A percentile compares a stretch with the other conserved stretches of the same genome.
phyloP scores from a whole-genome alignment of 2,888 invertebrate genomes.

The Timema podura region DNA sequence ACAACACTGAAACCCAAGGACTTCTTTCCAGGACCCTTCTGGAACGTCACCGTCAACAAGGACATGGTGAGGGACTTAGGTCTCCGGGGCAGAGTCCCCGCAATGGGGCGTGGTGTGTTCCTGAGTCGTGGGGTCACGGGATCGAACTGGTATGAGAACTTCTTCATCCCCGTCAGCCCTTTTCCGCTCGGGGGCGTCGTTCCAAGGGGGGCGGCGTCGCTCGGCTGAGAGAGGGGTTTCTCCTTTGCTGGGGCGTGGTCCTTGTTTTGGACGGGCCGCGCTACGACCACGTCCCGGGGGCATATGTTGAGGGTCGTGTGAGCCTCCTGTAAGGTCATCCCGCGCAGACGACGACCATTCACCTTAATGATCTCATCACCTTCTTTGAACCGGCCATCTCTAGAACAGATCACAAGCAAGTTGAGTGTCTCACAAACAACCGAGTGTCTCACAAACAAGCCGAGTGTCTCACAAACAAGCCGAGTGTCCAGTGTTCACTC shows the following conservation, averaged over 20 bases:
- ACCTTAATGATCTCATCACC: conserved; percentile 89
- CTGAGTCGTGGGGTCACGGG: conserved; percentile 25
- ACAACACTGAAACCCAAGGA: conserved; percentile 88
- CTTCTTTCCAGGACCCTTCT: conserved; percentile 79
- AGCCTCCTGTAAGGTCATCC: conserved; percentile 63
- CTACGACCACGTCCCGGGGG: conserved; percentile 42
- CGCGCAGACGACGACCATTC: conserved; percentile 75
- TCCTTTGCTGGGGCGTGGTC: conserved; percentile 2
- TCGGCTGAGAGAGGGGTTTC: background rate
- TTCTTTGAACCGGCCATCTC: conserved; percentile 74
- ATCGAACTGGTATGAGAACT: conserved; percentile 43
- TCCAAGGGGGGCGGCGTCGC: too few species aligned
- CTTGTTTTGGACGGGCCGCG: too few species aligned
- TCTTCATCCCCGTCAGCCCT: conserved; percentile 46
- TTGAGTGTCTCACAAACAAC: too few species aligned
- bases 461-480: too few species aligned
- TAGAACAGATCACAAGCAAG: conserved; percentile 40
- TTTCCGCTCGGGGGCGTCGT: background rate
- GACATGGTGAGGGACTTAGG: conserved; percentile 42
- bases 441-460: too few species aligned
- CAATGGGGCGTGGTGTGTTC: conserved; percentile 28
- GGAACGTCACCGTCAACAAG: conserved; percentile 57
- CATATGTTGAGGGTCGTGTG: conserved; percentile 43
- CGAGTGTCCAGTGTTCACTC: background rate
- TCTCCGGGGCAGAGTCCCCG: conserved; percentile 37